Evolutionary conservation across 1,140 invertebrate species (phyloP), one percentile per base, ranked within the genome.

Genomic region (Zaprionus africanus): DNA sequence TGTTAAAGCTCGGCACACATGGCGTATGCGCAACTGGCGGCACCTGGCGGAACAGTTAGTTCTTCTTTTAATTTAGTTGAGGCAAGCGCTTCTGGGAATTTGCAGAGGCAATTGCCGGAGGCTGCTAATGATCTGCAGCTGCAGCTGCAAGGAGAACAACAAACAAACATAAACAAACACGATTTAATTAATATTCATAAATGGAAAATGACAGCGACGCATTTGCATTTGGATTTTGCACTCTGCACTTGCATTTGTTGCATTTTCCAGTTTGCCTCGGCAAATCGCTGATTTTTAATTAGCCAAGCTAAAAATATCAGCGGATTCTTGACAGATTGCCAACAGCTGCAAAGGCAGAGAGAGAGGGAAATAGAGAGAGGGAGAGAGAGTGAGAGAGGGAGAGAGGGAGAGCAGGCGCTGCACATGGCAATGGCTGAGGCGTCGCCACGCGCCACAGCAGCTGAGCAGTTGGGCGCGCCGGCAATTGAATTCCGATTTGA

Each of bases 271-370:
- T 68, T 28, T 31, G 28, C 28, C 28, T 31, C 2, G 28, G 31
- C 43, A 69, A 71, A 82, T 9, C n/a, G 72, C 70, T 72, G 78
- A 90, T 88, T 87, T 87, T 90, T 87, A 87, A 87, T 87, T 87
- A 87, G 79, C 72, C 43, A 26, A 36, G 62, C 76, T 75, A 81
- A 76, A 88, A 88, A 88, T 84, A 90, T 31, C 73, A 38, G 70
- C 75, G 41, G 78, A 90, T 90, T 90, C 85, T 90, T 90, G 85
- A 90, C 86, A 90, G 77, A 85, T 90, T 90, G 85, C 85, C 85
- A 90, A 83, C 85, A 90, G 85, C 85, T 90, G 85, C 72, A 75
- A 43, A 51, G 61, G 66, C 41, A 31, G 2, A 62, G 58, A 41
- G 66, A 46, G 41, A 15, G 53, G 0, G 5, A 36, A 11, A 3